Evolutionary conservation across 1,140 invertebrate genomes (phyloP).

Genomic region (Eueides isabella): DNA sequence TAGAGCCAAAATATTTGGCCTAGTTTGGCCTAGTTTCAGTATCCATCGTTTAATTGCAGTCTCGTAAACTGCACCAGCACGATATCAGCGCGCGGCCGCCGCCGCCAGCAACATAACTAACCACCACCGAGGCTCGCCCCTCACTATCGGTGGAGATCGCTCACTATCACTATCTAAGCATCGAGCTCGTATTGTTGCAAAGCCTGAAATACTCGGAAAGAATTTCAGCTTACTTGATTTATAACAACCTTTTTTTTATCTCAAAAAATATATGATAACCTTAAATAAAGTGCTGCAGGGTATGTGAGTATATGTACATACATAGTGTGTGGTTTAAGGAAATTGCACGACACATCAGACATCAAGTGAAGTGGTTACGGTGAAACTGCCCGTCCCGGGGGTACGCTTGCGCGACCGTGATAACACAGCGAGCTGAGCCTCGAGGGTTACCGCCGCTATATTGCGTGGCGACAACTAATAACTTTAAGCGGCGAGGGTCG

Average conservation of each 20-base stretch:
- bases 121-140: background rate
- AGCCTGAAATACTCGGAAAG: background rate
- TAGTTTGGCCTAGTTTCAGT: background rate
- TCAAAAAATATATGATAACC: background rate
- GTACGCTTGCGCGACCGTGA: conserved; percentile 1
- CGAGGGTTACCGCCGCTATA: background rate
- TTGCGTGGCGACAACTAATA: conserved; percentile 21
- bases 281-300: background rate
- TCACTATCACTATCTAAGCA: background rate
- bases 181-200: background rate
- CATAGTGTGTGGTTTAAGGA: background rate
- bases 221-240: background rate
- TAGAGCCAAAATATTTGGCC: background rate
- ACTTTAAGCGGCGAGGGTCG: background rate
- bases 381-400: background rate
- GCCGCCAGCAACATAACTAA: background rate
- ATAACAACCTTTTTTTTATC: background rate
- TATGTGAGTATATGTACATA: background rate
- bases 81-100: background rate
- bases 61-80: background rate
- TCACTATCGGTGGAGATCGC: background rate
- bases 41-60: background rate
- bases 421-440: background rate
- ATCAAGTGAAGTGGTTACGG: background rate
- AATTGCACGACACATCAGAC: background rate